Evolutionary conservation across 2,113 vertebrate genomes (phyloP).

Genomic region (Romanogobio albipinnatus): DNA sequence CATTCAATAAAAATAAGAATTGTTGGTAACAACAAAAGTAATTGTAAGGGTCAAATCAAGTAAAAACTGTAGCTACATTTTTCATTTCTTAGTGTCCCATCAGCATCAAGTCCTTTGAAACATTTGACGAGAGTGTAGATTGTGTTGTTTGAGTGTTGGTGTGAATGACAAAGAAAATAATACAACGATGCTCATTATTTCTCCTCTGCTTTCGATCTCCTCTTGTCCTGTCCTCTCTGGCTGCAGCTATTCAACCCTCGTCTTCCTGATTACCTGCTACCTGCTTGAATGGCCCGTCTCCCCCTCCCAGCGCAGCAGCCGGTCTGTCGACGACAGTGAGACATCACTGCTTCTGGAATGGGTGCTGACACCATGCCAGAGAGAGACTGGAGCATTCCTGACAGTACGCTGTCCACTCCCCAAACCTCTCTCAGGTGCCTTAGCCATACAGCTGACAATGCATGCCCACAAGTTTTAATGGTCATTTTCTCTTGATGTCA

Average conservation of each 20-base stretch:
- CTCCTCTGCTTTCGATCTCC: conserved; percentile 33
- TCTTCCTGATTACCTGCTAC: conserved; percentile 49
- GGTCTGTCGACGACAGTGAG: conserved; percentile 54
- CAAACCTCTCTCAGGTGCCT: conserved; percentile 35
- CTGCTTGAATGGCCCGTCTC: conserved; percentile 28
- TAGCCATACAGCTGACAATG: conserved; percentile 53
- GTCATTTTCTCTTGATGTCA: conserved; percentile 55
- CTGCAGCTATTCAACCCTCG: conserved; percentile 37
- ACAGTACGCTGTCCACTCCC: conserved; percentile 52
- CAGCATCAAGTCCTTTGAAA: not conserved
- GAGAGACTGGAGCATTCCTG: conserved; percentile 47
- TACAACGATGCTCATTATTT: conserved; percentile 41
- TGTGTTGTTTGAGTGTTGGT: conserved; percentile 21
- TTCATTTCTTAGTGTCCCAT: not conserved
- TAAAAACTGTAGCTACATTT: not conserved
- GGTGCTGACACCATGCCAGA: conserved; percentile 50
- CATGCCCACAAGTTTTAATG: conserved; percentile 57
- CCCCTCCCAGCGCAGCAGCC: not conserved
- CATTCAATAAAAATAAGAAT: too few relatives aligned
- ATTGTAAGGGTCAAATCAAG: not conserved
- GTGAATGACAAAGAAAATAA: conserved; percentile 38
- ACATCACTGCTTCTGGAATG: conserved; percentile 53
- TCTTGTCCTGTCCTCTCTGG: conserved; percentile 35
- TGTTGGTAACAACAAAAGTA: not conserved
- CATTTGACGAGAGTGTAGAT: conserved; percentile 18